Base-by-base conservation (phyloP, 1,140 invertebrate species). In the Lepidurus couesii region DNA sequence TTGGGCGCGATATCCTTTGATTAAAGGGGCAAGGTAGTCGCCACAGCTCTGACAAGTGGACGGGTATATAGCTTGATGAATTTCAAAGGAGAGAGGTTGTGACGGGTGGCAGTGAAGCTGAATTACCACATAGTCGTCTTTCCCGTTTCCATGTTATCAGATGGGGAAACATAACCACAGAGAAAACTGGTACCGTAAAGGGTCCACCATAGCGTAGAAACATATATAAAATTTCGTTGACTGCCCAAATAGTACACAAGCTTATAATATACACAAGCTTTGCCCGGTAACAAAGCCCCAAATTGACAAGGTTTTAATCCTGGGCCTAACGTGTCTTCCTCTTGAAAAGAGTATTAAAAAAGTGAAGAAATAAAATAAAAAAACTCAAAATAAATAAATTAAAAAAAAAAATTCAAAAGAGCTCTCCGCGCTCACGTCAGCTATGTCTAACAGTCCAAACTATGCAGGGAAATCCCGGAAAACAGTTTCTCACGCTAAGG, bases 401-500 rank as follows among this genome's bases (percentile, higher is more conserved):
- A 4, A 7, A 16, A 16, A 16, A 16, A 65, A 16, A 65, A n/a
- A n/a, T 5, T 65, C 16, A 65, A 65, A 65, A 65, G 53, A 65
- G 13, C 16, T 21, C 53, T 65, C 16, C 16, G 21, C 53, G 16
- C 53, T 65, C 21, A 65, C 21, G 53, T 65, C 16, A 65, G 21
- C 53, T 65, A 65, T 65, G 8, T 65, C 53, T 21, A 5, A 13
- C 53, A 65, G 21, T 65, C 53, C 53, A 13, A 65, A 21, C 53
- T 65, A 65, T 65, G 53, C 53, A 65, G 53, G 53, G 53, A 65
- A 65, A 65, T 65, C 53, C 21, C 21, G 53, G 53, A 6, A 65
- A 65, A 65, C 53, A 65, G 53, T 65, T 65, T 65, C 53, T 65
- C 53, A 65, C 53, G 53, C 53, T 65, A 65, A 65, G 53, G 53